Percentiles rank a stretch among this genome's conserved stretches.
phyloP scores from a whole-genome alignment of 1,140 invertebrate species.

The Phocides pigmalion region DNA sequence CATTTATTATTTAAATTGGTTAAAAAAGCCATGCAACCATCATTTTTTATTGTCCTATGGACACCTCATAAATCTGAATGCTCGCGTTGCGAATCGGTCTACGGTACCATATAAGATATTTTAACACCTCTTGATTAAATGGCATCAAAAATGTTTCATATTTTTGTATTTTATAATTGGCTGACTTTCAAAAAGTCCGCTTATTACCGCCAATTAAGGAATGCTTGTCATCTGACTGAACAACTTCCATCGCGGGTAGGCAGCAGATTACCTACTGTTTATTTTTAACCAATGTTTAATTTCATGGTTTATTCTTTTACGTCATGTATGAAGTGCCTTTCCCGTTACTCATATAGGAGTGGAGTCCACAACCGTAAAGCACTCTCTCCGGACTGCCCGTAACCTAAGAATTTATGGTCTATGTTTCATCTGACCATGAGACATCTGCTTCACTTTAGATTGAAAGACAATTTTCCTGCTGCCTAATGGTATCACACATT shows the following conservation, averaged over 20 bases:
- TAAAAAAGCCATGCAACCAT: not conserved
- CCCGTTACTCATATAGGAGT: too few relatives aligned
- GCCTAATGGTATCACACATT: too few relatives aligned
- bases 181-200: not conserved
- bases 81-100: not conserved
- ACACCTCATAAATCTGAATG: not conserved
- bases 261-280: too few relatives aligned
- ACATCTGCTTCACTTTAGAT: too few relatives aligned
- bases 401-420: too few relatives aligned
- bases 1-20: not conserved
- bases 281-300: too few relatives aligned
- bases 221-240: not conserved
- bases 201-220: constrained; percentile 16
- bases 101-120: not conserved
- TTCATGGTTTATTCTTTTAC: too few relatives aligned
- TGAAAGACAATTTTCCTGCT: too few relatives aligned
- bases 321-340: too few relatives aligned
- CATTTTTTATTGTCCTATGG: not conserved
- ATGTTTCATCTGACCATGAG: too few relatives aligned
- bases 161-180: not conserved
- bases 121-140: constrained; percentile 3
- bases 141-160: not conserved
- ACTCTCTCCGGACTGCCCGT: too few relatives aligned
- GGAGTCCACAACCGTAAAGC: too few relatives aligned
- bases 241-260: not conserved